Base-by-base conservation (phyloP, 2,888 invertebrate genomes). In the Hemaris fuciformis region DNA sequence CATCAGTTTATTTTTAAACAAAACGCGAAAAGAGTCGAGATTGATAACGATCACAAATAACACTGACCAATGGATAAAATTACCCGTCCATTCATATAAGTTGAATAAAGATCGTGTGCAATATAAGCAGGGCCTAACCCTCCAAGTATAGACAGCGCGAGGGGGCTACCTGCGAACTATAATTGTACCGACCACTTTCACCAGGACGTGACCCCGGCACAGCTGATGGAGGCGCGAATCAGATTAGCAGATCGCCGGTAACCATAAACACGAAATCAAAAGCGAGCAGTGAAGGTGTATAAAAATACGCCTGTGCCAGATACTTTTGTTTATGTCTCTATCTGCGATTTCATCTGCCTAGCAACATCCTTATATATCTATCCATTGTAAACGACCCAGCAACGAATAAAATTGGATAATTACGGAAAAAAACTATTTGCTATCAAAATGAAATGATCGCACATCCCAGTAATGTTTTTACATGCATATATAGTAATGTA, bases 161-260 rank as follows among this genome's bases (percentile, higher is more conserved):
- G 73, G 76, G 76, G 75, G 77, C 76, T 78, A 78, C 76, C 78
- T 83, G 77, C 68, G 67, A 73, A 75, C 83, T 87, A 85, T 86
- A 83, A 84, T 79, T 77, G 75, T 74, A 70, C 38, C 38, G 67
- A n/a, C 74, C 74, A 84, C 87, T 89, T 86, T 88, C 85, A 77
- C 83, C 74, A 64, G 70, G 75, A 80, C 87, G 81, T 80, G 83
- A 83, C 80, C 83, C 71, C 74, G 56, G 73, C 60, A 65, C 75
- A 88, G 87, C 85, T 89, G 88, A 82, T 80, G 71, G 67, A 68
- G 73, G 73, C 71, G 77, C 76, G 64, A 83, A 83, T 75, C 76
- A 65, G 71, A 75, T 66, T 78, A 76, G 66, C 63, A 67, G 64
- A 73, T 66, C 63, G 64, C 65, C 64, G 48, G 27, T 64, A 46